Evolutionary conservation across 2,113 vertebrate species (phyloP).

Genomic region (Mus musculus): GRCm39 chr2:164782001-164782500

Average conservation of each 20-base stretch:
- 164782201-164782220: not conserved
- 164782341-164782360: not conserved
- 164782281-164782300: not conserved
- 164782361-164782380: not conserved
- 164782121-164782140: not conserved
- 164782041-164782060: not conserved
- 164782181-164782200: not conserved
- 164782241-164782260: not conserved
- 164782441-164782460: too few relatives aligned
- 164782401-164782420: not conserved
- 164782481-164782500: not conserved
- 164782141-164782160: not conserved
- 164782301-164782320: not conserved
- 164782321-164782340: not conserved
- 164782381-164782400: not conserved
- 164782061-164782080: not conserved
- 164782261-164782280: not conserved
- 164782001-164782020: not conserved
- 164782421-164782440: not conserved
- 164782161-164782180: not conserved
- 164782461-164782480: not conserved
- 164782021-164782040: not conserved
- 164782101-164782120: not conserved
- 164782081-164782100: too few relatives aligned
- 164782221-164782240: not conserved